Conservation (phyloP, 1,140 invertebrate genomes). For the Listronotus oregonensis region DNA sequence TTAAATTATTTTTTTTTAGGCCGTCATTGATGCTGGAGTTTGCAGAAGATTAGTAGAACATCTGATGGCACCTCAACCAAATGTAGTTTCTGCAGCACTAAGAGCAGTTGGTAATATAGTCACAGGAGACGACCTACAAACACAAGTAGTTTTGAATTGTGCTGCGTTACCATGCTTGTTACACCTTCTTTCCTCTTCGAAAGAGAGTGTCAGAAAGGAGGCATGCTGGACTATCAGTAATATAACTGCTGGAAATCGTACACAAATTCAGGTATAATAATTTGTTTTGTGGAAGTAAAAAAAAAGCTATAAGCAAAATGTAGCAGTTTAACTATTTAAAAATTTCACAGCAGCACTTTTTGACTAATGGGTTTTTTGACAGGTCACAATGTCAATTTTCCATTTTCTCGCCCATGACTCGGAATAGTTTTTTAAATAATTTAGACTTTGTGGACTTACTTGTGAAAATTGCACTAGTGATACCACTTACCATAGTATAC, state of each 20-base stretch:
- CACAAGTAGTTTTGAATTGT: constrained; percentile 92
- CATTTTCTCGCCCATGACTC: no score
- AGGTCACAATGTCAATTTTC: no score
- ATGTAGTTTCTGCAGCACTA: constrained; percentile 93
- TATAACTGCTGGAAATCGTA: constrained; percentile 94
- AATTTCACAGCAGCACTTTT: no score
- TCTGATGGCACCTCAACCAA: constrained; percentile 87
- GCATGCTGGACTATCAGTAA: constrained; percentile 99
- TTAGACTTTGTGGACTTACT: no score
- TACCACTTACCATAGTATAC: no score
- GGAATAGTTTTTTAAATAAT: no score
- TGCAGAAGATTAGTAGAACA: constrained; percentile 92
- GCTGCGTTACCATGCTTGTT: constrained; percentile 85
- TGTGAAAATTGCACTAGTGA: no score
- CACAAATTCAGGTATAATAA: constrained; percentile 80
- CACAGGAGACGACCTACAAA: constrained; percentile 96
- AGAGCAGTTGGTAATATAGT: constrained; percentile 97
- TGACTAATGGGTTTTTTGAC: no score
- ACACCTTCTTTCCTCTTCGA: constrained; percentile 76
- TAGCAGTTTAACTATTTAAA: no score
- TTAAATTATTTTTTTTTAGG: constrained; percentile 66
- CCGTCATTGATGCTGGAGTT: constrained; percentile 95
- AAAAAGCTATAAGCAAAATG: no score
- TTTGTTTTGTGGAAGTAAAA: no score
- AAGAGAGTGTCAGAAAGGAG: constrained; percentile 92